phyloP scores from a whole-genome alignment of 2,113 vertebrate genomes.

The Phalacrocorax aristotelis region DNA sequence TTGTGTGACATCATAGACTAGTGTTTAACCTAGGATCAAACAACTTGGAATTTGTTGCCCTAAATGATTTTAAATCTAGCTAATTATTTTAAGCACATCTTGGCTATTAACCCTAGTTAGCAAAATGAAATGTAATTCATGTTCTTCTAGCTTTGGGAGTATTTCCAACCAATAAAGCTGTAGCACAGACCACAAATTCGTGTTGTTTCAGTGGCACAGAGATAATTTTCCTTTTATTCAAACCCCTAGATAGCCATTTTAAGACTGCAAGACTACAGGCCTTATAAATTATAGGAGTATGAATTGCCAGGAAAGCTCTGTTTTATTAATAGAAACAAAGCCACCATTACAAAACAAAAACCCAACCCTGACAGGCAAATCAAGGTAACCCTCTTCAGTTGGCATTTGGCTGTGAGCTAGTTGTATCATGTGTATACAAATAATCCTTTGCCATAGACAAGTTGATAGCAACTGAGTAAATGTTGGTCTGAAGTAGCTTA shows the following conservation, averaged over 20 bases:
- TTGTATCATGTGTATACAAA: background rate
- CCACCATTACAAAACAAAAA: background rate
- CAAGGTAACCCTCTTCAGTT: background rate
- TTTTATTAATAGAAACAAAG: background rate
- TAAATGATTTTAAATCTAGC: conserved; percentile 3
- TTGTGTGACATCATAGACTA: background rate
- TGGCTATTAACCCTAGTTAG: background rate
- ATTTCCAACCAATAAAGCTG: background rate
- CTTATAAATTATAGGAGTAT: background rate
- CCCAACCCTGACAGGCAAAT: background rate
- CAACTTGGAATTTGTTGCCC: background rate
- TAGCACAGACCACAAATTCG: background rate
- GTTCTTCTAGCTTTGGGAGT: background rate
- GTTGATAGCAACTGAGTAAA: background rate
- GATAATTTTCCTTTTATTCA: background rate
- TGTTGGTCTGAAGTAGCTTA: background rate
- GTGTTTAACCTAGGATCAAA: conserved; percentile 2
- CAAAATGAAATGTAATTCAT: conserved; percentile 9
- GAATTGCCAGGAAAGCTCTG: background rate
- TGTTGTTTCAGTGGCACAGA: background rate
- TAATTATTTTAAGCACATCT: conserved; percentile 13
- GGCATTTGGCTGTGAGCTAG: background rate
- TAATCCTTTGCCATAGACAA: background rate
- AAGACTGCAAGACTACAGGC: background rate
- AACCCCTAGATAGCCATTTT: background rate